Conservation (phyloP, 1,140 invertebrate species). For the Papilio xuthus region DNA sequence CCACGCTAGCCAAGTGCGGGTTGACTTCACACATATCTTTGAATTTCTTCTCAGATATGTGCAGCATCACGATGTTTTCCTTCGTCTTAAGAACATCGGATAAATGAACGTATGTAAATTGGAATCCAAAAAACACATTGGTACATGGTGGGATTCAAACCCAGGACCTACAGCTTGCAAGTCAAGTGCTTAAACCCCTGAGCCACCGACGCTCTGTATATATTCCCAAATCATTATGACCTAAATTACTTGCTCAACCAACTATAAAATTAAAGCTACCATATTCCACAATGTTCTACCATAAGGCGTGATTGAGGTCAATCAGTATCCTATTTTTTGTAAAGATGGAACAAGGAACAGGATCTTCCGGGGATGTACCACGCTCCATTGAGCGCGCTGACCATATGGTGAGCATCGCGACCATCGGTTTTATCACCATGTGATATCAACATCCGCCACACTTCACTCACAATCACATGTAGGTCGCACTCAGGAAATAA, state of each 20-base stretch:
- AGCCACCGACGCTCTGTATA: too few relatives aligned
- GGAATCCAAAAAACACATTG: too few relatives aligned
- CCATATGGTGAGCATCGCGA: conserved; percentile 44
- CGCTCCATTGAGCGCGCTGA: conserved; percentile 17
- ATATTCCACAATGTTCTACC: not conserved
- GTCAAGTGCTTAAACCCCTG: too few relatives aligned
- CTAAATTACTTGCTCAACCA: not conserved
- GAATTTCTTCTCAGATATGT: too few relatives aligned
- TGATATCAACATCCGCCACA: conserved; percentile 69
- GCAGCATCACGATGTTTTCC: too few relatives aligned
- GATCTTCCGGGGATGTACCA: conserved; percentile 38
- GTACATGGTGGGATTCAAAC: too few relatives aligned
- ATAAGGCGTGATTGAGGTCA: conserved; percentile 44
- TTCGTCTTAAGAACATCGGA: too few relatives aligned
- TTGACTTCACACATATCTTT: too few relatives aligned
- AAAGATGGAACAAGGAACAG: conserved; percentile 31
- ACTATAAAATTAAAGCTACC: not conserved
- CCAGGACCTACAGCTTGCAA: too few relatives aligned
- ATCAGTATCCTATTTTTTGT: conserved; percentile 7
- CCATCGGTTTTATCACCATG: conserved; percentile 64
- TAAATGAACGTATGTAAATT: too few relatives aligned
- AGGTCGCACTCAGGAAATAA: conserved; percentile 71
- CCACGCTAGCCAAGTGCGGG: too few relatives aligned
- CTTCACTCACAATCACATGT: conserved; percentile 52
- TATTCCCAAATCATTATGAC: not conserved